phyloP scores from a whole-genome alignment of 30 jellyfish, hydroid and myxozoan species.

The Turritopsis dohrnii region DNA sequence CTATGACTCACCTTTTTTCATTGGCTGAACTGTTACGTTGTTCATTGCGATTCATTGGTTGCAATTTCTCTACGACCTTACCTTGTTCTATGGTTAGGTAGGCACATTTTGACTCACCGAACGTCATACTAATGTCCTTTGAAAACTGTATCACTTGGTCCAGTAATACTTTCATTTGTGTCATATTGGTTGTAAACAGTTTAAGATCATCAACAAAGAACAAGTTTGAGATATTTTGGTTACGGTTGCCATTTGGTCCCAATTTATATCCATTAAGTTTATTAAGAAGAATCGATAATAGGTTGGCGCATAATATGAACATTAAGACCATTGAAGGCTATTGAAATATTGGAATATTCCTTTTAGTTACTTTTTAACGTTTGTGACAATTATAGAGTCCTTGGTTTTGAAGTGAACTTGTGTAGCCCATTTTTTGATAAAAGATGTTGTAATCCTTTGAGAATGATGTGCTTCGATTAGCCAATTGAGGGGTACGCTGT shows the following conservation, averaged over 20 bases:
- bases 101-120: slow-evolving; percentile 18
- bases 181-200: slow-evolving; percentile 6
- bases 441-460: neutral
- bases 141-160: slow-evolving; percentile 8
- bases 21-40: neutral
- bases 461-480: neutral
- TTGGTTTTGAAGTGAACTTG: neutral
- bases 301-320: slow-evolving; percentile 6
- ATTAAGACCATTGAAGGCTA: neutral
- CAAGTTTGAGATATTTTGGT: neutral
- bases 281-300: slow-evolving; percentile 5
- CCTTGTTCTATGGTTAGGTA: neutral
- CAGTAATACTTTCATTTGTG: neutral
- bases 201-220: slow-evolving; percentile 15
- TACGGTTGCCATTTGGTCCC: neutral
- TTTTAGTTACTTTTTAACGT: neutral
- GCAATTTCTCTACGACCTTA: neutral
- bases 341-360: slow-evolving; percentile 18
- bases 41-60: slow-evolving; percentile 11
- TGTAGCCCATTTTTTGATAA: slow-evolving; percentile 5
- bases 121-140: neutral
- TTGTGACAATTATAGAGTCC: neutral
- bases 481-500: slow-evolving; percentile 13
- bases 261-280: slow-evolving; percentile 10
- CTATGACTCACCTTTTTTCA: slow-evolving; percentile 5